Conservation (phyloP, 2,113 vertebrate species). For the Eonycteris spelaea region DNA sequence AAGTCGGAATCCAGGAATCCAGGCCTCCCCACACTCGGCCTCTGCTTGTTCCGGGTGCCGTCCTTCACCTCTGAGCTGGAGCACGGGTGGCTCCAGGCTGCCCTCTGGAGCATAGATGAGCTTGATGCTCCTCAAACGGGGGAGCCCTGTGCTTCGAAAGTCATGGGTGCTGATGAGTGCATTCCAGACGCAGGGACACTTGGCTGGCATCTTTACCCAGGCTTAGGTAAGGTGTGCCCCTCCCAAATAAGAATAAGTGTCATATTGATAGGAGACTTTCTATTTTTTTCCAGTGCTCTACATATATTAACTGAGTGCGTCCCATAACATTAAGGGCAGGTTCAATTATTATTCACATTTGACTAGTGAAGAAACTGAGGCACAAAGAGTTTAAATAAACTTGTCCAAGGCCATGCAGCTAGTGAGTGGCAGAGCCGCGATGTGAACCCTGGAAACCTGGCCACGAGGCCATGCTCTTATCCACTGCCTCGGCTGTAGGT, state of each 20-base stretch:
- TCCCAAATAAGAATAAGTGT: background rate
- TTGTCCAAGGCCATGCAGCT: background rate
- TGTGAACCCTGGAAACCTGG: background rate
- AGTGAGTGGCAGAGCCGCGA: background rate
- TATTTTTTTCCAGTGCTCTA: background rate
- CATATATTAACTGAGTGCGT: background rate
- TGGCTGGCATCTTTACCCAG: background rate
- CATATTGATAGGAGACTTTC: background rate
- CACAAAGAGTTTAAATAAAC: background rate
- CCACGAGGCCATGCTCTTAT: background rate
- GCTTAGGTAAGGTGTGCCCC: background rate
- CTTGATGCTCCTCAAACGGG: rapidly evolving
- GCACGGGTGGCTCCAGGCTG: background rate
- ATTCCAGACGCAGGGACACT: background rate
- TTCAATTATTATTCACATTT: background rate
- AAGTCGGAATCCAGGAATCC: rapidly evolving
- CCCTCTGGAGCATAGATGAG: too few species aligned
- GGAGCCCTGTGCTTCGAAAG: rapidly evolving
- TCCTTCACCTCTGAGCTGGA: rapidly evolving
- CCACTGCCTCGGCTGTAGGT: background rate
- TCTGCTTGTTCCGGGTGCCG: background rate
- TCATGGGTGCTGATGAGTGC: rapidly evolving
- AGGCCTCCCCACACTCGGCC: background rate
- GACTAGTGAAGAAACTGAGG: background rate
- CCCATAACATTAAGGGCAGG: background rate